Conservation (phyloP, 1,140 invertebrate species). For the Cylas formicarius region DNA sequence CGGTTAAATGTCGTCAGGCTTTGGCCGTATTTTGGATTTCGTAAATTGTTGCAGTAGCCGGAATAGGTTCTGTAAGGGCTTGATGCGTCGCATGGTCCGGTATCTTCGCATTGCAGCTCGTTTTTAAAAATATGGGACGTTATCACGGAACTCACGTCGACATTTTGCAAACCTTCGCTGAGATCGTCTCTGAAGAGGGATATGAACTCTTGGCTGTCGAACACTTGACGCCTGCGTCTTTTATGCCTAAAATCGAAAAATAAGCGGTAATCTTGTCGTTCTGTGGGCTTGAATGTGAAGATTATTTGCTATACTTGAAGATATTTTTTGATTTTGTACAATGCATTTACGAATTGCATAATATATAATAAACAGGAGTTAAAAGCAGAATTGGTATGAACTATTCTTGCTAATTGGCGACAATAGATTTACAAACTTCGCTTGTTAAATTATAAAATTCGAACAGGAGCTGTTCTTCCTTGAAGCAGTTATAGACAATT, state of each 20-base stretch:
- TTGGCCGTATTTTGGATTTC: slow-evolving; percentile 77
- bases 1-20: slow-evolving; percentile 79
- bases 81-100: slow-evolving; percentile 67
- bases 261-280: too few species aligned
- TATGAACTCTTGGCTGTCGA: slow-evolving; percentile 60
- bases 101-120: slow-evolving; percentile 53
- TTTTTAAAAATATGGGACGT: slow-evolving; percentile 43
- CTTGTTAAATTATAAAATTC: too few species aligned
- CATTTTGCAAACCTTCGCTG: slow-evolving; percentile 62
- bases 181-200: slow-evolving; percentile 59
- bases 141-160: slow-evolving; percentile 56
- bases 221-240: slow-evolving; percentile 63
- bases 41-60: slow-evolving; percentile 87
- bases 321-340: too few species aligned
- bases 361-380: too few species aligned
- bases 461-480: too few species aligned
- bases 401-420: too few species aligned
- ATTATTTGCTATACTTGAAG: too few species aligned
- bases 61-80: slow-evolving; percentile 73
- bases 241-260: slow-evolving; percentile 39
- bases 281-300: too few species aligned
- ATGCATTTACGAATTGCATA: too few species aligned
- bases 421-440: too few species aligned
- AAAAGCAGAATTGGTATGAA: too few species aligned
- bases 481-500: too few species aligned